phyloP scores from a whole-genome alignment of 2,888 invertebrate genomes.

The Drosophila ezoana region DNA sequence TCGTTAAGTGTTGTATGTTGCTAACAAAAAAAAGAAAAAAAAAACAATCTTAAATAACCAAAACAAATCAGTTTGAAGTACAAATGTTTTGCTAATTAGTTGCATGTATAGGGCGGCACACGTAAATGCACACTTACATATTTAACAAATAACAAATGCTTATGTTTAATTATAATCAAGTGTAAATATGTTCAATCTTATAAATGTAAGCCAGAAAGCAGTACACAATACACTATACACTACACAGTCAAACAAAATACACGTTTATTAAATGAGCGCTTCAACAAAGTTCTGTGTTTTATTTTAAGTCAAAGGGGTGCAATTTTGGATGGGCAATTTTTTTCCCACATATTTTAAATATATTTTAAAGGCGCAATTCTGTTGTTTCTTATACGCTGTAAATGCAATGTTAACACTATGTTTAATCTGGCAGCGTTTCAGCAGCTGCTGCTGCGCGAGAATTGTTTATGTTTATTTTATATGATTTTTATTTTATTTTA shows the following conservation, averaged over 20 bases:
- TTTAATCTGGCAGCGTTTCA: background rate
- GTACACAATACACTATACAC: slow-evolving; percentile 25
- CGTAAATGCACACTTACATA: slow-evolving; percentile 52
- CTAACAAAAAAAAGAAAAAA: slow-evolving; percentile 38
- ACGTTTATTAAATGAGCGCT: slow-evolving; percentile 65
- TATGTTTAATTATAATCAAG: slow-evolving; percentile 52
- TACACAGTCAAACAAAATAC: slow-evolving; percentile 21
- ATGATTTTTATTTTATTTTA: background rate
- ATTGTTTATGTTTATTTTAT: slow-evolving; percentile 3
- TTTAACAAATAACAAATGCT: slow-evolving; percentile 50
- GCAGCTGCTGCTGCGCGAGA: slow-evolving; percentile 28
- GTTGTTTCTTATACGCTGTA: background rate
- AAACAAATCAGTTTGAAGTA: slow-evolving; percentile 61
- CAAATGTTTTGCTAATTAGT: slow-evolving; percentile 74
- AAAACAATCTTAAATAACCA: slow-evolving; percentile 2
- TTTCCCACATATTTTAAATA: no score
- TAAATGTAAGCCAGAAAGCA: slow-evolving; percentile 65
- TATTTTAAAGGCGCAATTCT: no score
- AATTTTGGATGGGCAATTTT: no score
- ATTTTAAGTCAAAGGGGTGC: no score
- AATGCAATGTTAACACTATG: background rate
- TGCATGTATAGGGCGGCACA: slow-evolving; percentile 65
- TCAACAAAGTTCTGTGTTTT: slow-evolving; percentile 31
- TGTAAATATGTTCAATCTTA: slow-evolving; percentile 70
- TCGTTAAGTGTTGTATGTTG: slow-evolving; percentile 70